phyloP scores from a whole-genome alignment of 2,797 vertebrate species.

The Tiaroga cobitis region DNA sequence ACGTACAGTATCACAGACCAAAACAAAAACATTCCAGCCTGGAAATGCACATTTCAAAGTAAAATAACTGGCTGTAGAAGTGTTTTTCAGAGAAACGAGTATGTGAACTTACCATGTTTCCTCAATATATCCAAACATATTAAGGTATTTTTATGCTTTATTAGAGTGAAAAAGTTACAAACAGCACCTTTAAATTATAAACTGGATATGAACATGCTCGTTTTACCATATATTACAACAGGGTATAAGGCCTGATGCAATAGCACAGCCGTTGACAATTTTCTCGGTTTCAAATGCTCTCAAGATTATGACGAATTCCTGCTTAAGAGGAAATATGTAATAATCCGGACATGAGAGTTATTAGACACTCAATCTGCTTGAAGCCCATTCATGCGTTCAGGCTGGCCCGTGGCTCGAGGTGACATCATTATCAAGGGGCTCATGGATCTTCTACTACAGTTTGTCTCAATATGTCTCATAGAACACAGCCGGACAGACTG shows the following conservation, averaged over 20 bases:
- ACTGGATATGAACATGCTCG: not conserved
- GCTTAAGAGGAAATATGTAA: constrained; percentile 45
- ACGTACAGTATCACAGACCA: too few relatives aligned
- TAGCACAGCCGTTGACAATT: not conserved
- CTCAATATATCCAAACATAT: too few relatives aligned
- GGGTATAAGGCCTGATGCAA: not conserved
- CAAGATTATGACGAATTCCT: constrained; percentile 33
- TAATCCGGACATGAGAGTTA: constrained; percentile 56
- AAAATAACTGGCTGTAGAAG: too few relatives aligned
- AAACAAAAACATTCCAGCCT: too few relatives aligned
- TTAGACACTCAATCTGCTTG: constrained; percentile 64
- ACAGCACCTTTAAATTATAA: not conserved
- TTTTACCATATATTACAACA: not conserved
- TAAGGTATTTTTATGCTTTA: too few relatives aligned
- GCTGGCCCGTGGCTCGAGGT: constrained; percentile 47
- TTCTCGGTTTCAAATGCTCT: constrained; percentile 18
- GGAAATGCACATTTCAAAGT: too few relatives aligned
- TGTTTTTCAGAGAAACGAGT: too few relatives aligned
- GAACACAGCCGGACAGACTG: constrained; percentile 22
- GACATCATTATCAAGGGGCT: constrained; percentile 57
- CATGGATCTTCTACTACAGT: constrained; percentile 47
- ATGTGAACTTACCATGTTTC: too few relatives aligned
- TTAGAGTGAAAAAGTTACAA: too few relatives aligned
- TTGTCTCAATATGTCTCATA: constrained; percentile 34
- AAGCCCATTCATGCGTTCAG: constrained; percentile 55